phyloP scores from a whole-genome alignment of 2,888 invertebrate genomes.

The Drosophila histrio region DNA sequence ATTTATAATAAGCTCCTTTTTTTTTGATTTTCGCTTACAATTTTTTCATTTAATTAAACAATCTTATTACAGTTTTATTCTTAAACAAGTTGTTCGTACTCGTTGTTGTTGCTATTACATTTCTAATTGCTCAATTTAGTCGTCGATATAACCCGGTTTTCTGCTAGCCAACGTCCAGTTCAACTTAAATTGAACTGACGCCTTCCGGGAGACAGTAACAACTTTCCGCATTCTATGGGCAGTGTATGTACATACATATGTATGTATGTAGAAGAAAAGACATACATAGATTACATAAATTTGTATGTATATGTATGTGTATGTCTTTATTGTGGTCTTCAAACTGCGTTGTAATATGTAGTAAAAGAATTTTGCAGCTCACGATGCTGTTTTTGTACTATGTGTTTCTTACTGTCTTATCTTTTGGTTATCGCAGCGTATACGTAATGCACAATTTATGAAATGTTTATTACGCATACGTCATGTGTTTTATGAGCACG shows the following conservation, averaged over 20 bases:
- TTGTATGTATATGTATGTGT: background rate
- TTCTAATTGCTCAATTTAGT: slow-evolving; percentile 25
- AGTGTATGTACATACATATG: background rate
- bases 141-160: background rate
- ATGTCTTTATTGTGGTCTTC: slow-evolving; percentile 1
- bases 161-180: slow-evolving; percentile 1
- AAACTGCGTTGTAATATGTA: slow-evolving; percentile 33
- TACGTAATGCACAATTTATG: slow-evolving; percentile 51
- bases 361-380: slow-evolving; percentile 1
- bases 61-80: background rate
- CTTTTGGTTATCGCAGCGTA: slow-evolving; percentile 47
- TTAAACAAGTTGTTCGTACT: background rate
- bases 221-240: slow-evolving; percentile 15
- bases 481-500: slow-evolving; percentile 32
- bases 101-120: background rate
- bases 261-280: too few species aligned
- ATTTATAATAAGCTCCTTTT: too few species aligned
- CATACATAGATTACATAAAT: background rate
- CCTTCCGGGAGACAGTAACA: slow-evolving; percentile 24
- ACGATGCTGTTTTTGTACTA: slow-evolving; percentile 8
- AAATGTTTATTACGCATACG: slow-evolving; percentile 52
- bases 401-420: slow-evolving; percentile 11
- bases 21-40: too few species aligned
- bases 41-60: too few species aligned
- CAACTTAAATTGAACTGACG: slow-evolving; percentile 14